Conservation (phyloP, 2,797 vertebrate genomes). For the Dermochelys coriacea region DNA sequence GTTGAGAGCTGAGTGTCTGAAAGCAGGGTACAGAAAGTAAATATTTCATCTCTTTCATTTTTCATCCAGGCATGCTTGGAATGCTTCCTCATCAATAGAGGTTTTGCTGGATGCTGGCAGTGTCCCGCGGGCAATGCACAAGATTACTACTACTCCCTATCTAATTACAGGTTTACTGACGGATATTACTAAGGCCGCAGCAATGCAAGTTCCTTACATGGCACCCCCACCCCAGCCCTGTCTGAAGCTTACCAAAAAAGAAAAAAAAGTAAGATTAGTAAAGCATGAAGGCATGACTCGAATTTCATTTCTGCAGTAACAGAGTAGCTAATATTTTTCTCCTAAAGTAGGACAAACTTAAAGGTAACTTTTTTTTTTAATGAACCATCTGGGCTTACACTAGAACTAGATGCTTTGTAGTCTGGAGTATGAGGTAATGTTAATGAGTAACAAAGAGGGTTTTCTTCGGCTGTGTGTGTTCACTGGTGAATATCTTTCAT, state of each 20-base stretch:
- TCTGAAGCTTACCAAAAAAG: constrained; percentile 37
- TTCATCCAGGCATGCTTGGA: constrained; percentile 77
- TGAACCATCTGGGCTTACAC: constrained; percentile 63
- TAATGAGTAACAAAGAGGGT: constrained; percentile 80
- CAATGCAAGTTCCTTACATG: constrained; percentile 73
- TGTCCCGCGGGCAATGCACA: constrained; percentile 76
- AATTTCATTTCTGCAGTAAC: constrained; percentile 61
- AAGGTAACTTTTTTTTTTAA: constrained; percentile 73
- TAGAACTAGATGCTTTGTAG: constrained; percentile 57
- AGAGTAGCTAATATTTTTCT: constrained; percentile 20
- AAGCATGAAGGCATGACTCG: constrained; percentile 62
- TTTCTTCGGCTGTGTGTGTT: constrained; percentile 67
- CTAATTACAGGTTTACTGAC: constrained; percentile 89
- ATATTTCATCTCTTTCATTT: constrained; percentile 72
- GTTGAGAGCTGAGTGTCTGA: constrained; percentile 21
- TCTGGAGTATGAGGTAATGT: constrained; percentile 77
- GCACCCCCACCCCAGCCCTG: constrained; percentile 50
- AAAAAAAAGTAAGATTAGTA: neutral
- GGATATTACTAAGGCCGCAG: constrained; percentile 85
- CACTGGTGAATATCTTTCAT: constrained; percentile 65
- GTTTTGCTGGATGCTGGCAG: constrained; percentile 72
- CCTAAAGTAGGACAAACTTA: constrained; percentile 62
- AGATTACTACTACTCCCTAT: constrained; percentile 84
- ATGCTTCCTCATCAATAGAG: constrained; percentile 80
- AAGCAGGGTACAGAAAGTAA: constrained; percentile 53